A percentile compares a stretch with the other conserved stretches of the same genome.
Evolutionary conservation across 2,888 invertebrate species (phyloP).

Genomic region (Thereva unica): DNA sequence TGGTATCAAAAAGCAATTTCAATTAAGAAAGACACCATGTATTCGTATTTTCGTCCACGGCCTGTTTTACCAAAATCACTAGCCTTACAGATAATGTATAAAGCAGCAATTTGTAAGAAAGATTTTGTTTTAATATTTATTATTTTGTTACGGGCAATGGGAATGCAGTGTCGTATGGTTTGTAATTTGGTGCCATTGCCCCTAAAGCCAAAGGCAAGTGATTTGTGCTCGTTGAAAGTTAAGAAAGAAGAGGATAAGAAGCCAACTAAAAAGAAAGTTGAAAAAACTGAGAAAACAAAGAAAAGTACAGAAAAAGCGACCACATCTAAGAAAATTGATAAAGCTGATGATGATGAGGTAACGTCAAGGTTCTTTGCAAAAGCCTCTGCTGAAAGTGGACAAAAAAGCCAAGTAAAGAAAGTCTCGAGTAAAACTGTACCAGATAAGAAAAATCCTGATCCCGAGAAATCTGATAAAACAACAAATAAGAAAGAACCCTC

Average conservation of each 20-base stretch:
- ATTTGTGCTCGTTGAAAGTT: slow-evolving; percentile 66
- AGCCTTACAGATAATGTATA: slow-evolving; percentile 64
- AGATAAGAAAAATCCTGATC: background rate
- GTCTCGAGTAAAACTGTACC: background rate
- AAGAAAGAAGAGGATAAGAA: slow-evolving; percentile 42
- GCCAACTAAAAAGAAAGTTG: slow-evolving; percentile 7
- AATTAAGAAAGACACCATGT: slow-evolving; percentile 63
- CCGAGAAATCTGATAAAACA: background rate
- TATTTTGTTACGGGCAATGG: slow-evolving; percentile 75
- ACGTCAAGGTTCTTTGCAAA: background rate
- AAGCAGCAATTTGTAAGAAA: slow-evolving; percentile 67
- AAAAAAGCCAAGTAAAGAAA: background rate
- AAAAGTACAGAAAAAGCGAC: background rate
- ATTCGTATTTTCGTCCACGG: slow-evolving; percentile 60
- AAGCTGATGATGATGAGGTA: background rate
- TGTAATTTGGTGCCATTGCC: slow-evolving; percentile 79
- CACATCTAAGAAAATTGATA: background rate
- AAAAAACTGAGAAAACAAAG: background rate
- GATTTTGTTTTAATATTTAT: slow-evolving; percentile 78
- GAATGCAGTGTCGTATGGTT: slow-evolving; percentile 79
- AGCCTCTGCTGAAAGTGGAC: background rate
- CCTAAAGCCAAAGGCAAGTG: slow-evolving; percentile 67
- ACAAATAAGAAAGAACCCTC: background rate
- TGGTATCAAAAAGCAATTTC: slow-evolving; percentile 74
- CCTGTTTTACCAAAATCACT: slow-evolving; percentile 60